Evolutionary conservation across 2,113 vertebrate species (phyloP).

Genomic region (Grammomys surdaster): DNA sequence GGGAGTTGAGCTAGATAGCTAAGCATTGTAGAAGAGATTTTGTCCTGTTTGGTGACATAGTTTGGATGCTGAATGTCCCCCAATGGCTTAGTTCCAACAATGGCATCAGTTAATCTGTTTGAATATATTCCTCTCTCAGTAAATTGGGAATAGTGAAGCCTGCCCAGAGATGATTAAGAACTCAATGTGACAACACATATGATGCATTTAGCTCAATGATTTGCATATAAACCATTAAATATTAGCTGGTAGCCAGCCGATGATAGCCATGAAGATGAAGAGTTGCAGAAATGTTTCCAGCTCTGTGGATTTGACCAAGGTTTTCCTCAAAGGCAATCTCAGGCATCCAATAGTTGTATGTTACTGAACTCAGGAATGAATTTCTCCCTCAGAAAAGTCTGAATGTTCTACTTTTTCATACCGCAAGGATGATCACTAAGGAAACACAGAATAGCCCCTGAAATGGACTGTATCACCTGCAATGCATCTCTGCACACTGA

Average conservation of each 20-base stretch:
- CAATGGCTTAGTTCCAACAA: neutral
- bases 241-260: neutral
- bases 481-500: neutral
- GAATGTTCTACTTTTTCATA: neutral
- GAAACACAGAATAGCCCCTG: neutral
- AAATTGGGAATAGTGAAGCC: neutral
- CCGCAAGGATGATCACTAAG: neutral
- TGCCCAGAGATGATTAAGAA: neutral
- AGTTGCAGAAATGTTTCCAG: neutral
- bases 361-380: neutral
- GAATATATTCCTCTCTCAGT: slow-evolving; percentile 9
- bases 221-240: neutral
- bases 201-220: neutral
- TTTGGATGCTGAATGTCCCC: neutral
- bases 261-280: neutral
- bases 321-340: neutral
- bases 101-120: neutral
- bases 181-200: neutral
- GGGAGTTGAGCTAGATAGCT: neutral
- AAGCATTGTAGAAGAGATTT: neutral
- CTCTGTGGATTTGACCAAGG: neutral
- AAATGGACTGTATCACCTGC: neutral
- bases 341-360: neutral
- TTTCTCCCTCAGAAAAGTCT: neutral
- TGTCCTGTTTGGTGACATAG: neutral